Evolutionary conservation across 2,113 vertebrate species (phyloP).

Genomic region (Sminthopsis crassicaudata): DNA sequence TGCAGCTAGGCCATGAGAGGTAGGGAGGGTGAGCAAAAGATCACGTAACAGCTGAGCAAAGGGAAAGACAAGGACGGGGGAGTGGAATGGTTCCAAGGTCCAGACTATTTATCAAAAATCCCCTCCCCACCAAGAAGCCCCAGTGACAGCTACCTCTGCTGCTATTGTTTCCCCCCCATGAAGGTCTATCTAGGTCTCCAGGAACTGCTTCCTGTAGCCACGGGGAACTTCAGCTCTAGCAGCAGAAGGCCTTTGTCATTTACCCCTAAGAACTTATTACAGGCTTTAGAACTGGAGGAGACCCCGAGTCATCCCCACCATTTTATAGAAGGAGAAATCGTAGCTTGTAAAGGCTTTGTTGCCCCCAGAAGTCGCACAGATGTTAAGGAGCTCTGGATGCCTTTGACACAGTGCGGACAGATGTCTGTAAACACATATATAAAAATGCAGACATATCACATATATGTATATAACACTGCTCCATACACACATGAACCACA

Average conservation of each 20-base stretch:
- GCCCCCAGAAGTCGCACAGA: not conserved
- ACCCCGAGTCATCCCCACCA: too few relatives aligned
- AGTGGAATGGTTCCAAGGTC: not conserved
- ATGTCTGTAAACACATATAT: not conserved
- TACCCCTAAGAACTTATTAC: not conserved
- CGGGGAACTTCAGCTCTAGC: not conserved
- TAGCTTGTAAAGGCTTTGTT: not conserved
- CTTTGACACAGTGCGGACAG: not conserved
- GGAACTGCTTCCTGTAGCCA: not conserved
- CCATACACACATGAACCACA: too few relatives aligned
- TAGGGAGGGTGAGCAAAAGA: not conserved
- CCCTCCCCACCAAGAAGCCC: not conserved
- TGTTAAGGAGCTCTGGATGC: not conserved
- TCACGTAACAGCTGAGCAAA: not conserved
- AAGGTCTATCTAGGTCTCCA: not conserved
- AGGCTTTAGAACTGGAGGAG: not conserved
- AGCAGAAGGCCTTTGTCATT: not conserved
- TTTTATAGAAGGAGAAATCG: not conserved
- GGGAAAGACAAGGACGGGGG: not conserved
- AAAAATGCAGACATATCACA: too few relatives aligned
- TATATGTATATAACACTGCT: too few relatives aligned
- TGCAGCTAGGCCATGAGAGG: too few relatives aligned
- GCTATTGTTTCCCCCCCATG: not conserved
- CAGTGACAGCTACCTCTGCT: not conserved
- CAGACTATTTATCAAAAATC: not conserved